Evolutionary conservation across 2,888 invertebrate species (phyloP), one percentile per base, ranked within the genome.

Genomic region (Epistrophella euchroma): DNA sequence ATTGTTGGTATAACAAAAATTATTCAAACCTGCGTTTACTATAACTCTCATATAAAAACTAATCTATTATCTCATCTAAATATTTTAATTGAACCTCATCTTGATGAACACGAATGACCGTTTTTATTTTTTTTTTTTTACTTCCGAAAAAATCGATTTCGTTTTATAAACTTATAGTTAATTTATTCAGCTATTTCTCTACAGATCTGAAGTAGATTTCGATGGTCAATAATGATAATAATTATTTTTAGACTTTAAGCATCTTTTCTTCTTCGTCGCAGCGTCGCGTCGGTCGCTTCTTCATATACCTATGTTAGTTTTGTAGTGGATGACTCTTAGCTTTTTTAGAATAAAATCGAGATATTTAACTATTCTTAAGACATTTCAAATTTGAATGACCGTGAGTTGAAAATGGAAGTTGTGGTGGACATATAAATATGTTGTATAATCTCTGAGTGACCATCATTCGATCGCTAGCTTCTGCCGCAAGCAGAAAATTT

Each of bases 401-500:
- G 32, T 82, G 79, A 52, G 58, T 45, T 56, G 17, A 32, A 56
- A 77, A 15, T 35, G 56, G 55, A 62, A 45, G 22, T 50, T n/a
- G n/a, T n/a, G n/a, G 56, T 32, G 37, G 47, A 47, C 70, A 60
- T 86, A 86, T 86, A 86, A 86, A 86, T 82, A 60, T 74, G 86
- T 77, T 86, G 81, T 70, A 17, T 50, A 58, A 52, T 56, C 37
- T 60, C 35, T 28, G 74, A 66, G 19, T 71, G 35, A 50, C 66
- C 71, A 86, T 82, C 86, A 86, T 82, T 86, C 86, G 82, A 74
- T 82, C 74, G 73, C 37, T 71, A 35, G 77, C 82, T 70, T 74
- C 77, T 77, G 71, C 40, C 17, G 50, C 35, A 40, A 74, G 40
- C 60, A 64, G 74, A 52, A 64, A 62, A 64, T 62, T 43, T 17